Base-by-base conservation (phyloP, 1,140 invertebrate species). In the Ceratosolen solmsi region DNA sequence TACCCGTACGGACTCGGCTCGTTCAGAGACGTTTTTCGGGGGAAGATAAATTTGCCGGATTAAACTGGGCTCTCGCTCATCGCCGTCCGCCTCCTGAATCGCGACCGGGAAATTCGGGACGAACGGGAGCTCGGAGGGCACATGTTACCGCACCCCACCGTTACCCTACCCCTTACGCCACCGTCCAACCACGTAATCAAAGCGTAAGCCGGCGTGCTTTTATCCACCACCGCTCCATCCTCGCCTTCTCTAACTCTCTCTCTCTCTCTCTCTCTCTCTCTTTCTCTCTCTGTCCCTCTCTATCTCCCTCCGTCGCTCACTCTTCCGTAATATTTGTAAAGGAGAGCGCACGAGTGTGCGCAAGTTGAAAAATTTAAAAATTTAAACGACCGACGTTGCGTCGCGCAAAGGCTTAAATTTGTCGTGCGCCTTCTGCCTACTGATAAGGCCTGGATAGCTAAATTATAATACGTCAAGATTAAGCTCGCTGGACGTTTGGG, bases 21-120 rank as follows among this genome's bases (percentile, higher is more conserved):
- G 73, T 68, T 58, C 63, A 82, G 83, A 83, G 82, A 84, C n/a
- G n/a, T 84, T 84, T 84, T 49, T 72, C 72, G n/a, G 75, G 76
- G 76, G 70, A 86, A 86, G 84, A 86, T 85, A 86, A 85, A 87
- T 86, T 86, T 83, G 83, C 65, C 83, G 49, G 85, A 85, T 86
- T 84, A 82, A 79, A 83, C 76, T 82, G 30, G 76, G 63, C 65
- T 41, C 72, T 68, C 72, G 71, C 30, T 58, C 79, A 49, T 80
- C 49, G 68, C 20, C 51, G 46, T 71, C 60, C 17, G 73, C 54
- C 5, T 51, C 1, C 36, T 30, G 76, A 77, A 77, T 71, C 63
- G 78, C 82, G 70, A 75, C 79, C 17, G 84, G 82, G 84, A 85
- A 86, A 86, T 83, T 27, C 74, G 82, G 72, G 70, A 30, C n/a